phyloP scores from a whole-genome alignment of 2,888 invertebrate species.

The Sesia bembeciformis region DNA sequence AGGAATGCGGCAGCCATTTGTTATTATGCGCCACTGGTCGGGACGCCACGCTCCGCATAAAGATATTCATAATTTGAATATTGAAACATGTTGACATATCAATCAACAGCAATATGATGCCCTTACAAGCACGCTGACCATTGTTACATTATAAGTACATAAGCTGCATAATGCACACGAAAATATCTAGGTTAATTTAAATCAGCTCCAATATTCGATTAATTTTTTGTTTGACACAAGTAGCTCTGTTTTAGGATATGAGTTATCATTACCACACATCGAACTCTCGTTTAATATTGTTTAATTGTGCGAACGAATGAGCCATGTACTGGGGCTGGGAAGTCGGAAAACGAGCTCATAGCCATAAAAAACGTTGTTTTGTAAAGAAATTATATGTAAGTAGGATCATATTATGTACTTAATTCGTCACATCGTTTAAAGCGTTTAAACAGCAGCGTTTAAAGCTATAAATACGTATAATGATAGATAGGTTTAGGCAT shows the following conservation, averaged over 20 bases:
- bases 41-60: constrained; percentile 45
- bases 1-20: constrained; percentile 64
- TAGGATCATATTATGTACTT: too few species aligned
- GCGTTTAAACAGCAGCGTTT: too few species aligned
- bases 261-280: too few species aligned
- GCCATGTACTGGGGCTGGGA: too few species aligned
- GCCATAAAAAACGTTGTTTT: too few species aligned
- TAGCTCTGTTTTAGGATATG: neutral
- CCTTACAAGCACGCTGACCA: neutral
- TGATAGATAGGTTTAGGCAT: neutral
- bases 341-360: too few species aligned
- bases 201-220: neutral
- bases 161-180: neutral
- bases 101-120: constrained; percentile 39
- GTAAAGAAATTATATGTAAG: too few species aligned
- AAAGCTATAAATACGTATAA: neutral
- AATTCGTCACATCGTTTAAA: too few species aligned
- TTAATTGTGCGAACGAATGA: too few species aligned
- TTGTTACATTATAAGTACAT: neutral
- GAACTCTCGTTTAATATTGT: too few species aligned
- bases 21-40: constrained; percentile 34
- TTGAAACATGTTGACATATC: constrained; percentile 43
- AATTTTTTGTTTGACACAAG: constrained; percentile 4
- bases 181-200: neutral
- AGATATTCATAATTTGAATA: constrained; percentile 51